Evolutionary conservation across 2,888 invertebrate species (phyloP), one percentile per base, ranked within the genome.

Genomic region (Adela reaumurella): DNA sequence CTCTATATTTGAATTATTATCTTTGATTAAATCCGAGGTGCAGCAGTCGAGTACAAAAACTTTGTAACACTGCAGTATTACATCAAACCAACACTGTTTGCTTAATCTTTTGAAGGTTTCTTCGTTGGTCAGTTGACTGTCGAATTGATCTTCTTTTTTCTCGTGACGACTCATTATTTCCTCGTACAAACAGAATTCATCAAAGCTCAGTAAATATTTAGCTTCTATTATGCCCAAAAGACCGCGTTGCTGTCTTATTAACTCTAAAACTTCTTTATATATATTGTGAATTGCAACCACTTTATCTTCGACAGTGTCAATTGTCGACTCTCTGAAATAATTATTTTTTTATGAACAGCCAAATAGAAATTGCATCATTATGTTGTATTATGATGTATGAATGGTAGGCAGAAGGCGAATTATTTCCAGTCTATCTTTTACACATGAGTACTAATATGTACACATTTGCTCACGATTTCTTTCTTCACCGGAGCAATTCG

Each of bases 41-140:
- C 80, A 72, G 55, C 76, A 69, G 14, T 70, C 70, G 58, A 84
- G 63, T 5, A 83, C 63, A 44, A 84, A 79, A 18, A 78, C 74
- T 64, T 84, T 85, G 57, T 82, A 85, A 43, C 79, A 81, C 63
- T 85, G 85, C 49, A 86, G 61, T 55, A 85, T 69, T 29, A 86
- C 65, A 58, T 86, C 86, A 17, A 86, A 56, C 86, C 86, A 87
- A 52, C 74, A 72, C 60, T 77, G 78, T 57, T 76, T 78, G 53
- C 64, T 71, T 35, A 77, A 57, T 55, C 76, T 66, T 19, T 68
- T 54, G 54, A 63, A 78, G 51, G 73, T 59, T 19, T 54, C 51
- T 2, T 54, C 47, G 54, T 77, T 63, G 14, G 67, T 47, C 5
- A 77, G 61, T 55, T 70, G 61, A 55, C 60, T 14, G 14, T 35